Conservation (phyloP, 2,113 vertebrate species). For the Callipepla californica region DNA sequence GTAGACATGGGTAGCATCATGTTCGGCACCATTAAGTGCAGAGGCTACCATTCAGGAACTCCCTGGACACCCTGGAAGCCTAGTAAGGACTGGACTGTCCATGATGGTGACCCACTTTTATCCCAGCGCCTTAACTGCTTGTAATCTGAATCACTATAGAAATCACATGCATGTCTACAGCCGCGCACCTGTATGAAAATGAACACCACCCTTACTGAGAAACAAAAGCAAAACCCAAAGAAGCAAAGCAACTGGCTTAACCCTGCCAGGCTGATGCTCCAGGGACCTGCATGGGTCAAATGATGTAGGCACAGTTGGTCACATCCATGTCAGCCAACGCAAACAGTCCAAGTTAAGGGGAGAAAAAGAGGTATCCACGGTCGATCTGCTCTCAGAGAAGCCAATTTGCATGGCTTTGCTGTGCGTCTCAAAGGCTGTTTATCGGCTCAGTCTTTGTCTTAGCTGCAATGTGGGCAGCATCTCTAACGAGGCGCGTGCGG, state of each 20-base stretch:
- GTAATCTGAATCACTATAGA: background rate
- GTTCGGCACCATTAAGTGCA: background rate
- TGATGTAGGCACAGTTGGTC: background rate
- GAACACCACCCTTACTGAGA: background rate
- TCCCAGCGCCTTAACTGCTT: background rate
- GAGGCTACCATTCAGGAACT: background rate
- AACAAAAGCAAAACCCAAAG: background rate
- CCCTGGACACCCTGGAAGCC: background rate
- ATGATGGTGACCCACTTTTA: background rate
- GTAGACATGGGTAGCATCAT: background rate
- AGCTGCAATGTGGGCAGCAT: conserved; percentile 47
- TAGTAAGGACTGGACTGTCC: background rate
- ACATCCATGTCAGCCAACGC: background rate
- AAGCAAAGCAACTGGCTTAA: background rate
- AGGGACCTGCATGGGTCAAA: background rate
- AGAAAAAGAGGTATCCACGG: background rate
- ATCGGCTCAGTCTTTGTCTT: background rate
- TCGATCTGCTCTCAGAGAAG: background rate
- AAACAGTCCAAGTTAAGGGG: background rate
- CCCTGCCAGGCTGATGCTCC: background rate
- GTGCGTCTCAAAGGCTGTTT: conserved; percentile 38
- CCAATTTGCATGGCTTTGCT: conserved; percentile 26
- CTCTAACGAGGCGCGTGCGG: background rate
- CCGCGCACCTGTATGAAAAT: fast-evolving
- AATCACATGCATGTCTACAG: background rate